Evolutionary conservation across 2,113 vertebrate genomes (phyloP).

Genomic region (Rhegmatorhina hoffmannsi): DNA sequence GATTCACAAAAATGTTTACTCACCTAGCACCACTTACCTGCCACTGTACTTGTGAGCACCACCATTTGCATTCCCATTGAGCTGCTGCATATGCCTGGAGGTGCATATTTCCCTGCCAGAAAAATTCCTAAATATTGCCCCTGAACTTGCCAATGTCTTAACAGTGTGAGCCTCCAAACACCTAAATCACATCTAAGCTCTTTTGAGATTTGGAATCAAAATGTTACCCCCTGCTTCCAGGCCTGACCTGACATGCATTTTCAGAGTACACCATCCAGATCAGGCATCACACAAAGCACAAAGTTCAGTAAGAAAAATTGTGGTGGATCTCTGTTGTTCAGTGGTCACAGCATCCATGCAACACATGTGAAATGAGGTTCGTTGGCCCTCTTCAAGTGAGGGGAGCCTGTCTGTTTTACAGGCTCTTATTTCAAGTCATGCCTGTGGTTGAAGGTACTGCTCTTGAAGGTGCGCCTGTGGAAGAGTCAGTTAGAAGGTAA

Average conservation of each 20-base stretch:
- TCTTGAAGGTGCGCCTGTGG: not conserved
- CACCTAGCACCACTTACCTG: not conserved
- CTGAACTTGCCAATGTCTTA: conserved; percentile 56
- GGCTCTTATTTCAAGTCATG: not conserved
- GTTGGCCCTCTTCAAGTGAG: not conserved
- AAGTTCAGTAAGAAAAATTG: not conserved
- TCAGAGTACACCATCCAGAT: not conserved
- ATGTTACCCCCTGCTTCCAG: not conserved
- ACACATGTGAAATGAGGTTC: not conserved
- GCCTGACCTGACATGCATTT: conserved; percentile 52
- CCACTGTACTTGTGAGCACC: not conserved
- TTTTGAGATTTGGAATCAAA: conserved; percentile 31
- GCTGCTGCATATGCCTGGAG: not conserved
- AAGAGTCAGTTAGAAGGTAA: not conserved
- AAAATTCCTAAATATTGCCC: conserved; percentile 55
- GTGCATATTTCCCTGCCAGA: conserved; percentile 43
- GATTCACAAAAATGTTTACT: conserved; percentile 14
- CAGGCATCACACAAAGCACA: not conserved
- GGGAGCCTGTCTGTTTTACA: not conserved
- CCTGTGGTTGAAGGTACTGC: not conserved
- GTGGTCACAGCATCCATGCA: not conserved
- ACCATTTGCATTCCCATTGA: conserved; percentile 20
- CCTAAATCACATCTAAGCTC: conserved; percentile 50
- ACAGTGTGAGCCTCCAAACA: conserved; percentile 2
- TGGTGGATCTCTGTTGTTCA: not conserved